phyloP scores from a whole-genome alignment of 1,140 invertebrate species.

The Drosophila melanogaster region Release_6_plus_ISO1_MT NT_033777.3:21910501-21911000 shows the following conservation, averaged over 20 bases:
- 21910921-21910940: conserved; percentile 8
- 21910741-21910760: background rate
- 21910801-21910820: conserved; percentile 74
- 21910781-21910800: conserved; percentile 62
- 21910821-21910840: conserved; percentile 41
- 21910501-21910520: conserved; percentile 77
- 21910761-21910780: conserved; percentile 47
- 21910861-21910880: conserved; percentile 49
- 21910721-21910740: background rate
- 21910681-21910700: too few relatives aligned
- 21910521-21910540: conserved; percentile 58
- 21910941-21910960: conserved; percentile 79
- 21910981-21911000: conserved; percentile 58
- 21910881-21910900: conserved; percentile 5
- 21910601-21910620: conserved; percentile 4
- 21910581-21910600: background rate
- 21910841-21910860: conserved; percentile 62
- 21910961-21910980: conserved; percentile 73
- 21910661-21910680: too few relatives aligned
- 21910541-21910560: conserved; percentile 43
- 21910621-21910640: background rate
- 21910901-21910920: conserved; percentile 3
- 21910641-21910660: background rate
- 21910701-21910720: too few relatives aligned
- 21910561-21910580: conserved; percentile 1